Conservation (phyloP, 2,888 invertebrate genomes). For the Noctua fimbriata region DNA sequence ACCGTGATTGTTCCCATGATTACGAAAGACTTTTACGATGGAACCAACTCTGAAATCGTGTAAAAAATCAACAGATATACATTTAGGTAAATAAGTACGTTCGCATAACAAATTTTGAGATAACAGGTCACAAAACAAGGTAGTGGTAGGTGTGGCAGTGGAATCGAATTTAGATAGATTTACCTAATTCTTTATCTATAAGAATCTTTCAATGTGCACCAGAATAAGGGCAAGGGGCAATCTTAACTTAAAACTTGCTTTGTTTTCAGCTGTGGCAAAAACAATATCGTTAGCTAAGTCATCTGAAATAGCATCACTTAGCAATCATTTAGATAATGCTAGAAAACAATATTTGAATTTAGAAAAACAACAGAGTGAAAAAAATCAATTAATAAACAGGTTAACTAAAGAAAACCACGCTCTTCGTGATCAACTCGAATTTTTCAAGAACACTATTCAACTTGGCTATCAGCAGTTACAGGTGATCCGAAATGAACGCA, state of each 20-base stretch:
- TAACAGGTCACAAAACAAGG: neutral
- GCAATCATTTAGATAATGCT: slow-evolving; percentile 67
- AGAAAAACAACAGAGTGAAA: slow-evolving; percentile 66
- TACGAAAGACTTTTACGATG: neutral
- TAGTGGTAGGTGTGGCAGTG: neutral
- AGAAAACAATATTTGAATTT: slow-evolving; percentile 72
- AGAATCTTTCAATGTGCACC: neutral
- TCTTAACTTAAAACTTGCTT: neutral
- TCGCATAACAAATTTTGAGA: neutral
- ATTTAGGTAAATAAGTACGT: neutral
- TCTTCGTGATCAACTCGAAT: slow-evolving; percentile 71
- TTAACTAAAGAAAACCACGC: slow-evolving; percentile 70
- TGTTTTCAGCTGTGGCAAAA: slow-evolving; percentile 76
- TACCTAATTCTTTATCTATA: neutral
- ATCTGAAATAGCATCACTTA: slow-evolving; percentile 70
- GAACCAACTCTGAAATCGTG: neutral
- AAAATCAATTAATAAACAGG: slow-evolving; percentile 63
- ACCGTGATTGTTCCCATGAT: neutral
- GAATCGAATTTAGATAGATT: neutral
- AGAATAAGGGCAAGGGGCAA: neutral
- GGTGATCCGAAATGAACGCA: slow-evolving; percentile 68
- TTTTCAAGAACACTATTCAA: slow-evolving; percentile 73
- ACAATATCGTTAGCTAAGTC: slow-evolving; percentile 74
- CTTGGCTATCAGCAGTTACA: slow-evolving; percentile 76
- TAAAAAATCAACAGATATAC: neutral